Base-by-base conservation (phyloP, 2,888 invertebrate species). In the Disparrhopalites patrizii region DNA sequence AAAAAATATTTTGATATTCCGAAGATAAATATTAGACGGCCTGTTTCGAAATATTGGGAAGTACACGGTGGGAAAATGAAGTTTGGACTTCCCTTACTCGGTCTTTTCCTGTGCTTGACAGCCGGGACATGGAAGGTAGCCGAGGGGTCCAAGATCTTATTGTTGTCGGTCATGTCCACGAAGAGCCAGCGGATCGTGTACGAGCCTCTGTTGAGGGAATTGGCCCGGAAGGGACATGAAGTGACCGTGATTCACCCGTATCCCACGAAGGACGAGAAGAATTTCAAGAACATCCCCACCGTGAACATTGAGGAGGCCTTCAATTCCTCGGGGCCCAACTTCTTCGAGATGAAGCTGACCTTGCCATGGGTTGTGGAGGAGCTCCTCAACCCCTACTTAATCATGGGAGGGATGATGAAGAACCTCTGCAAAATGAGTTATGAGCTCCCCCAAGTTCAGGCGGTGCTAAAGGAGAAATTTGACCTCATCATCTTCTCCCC, bases 181-280 rank as follows among this genome's bases (percentile, higher is more conserved):
- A 15, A 7, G 30, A 52, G 52, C 25, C 52, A 52, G 5, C 18
- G 30, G 30, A 52, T 28, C 18, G 30, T 23, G 18, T 52, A 52
- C n/a, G 52, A 52, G 28, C 52, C 52, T 15, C 23, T 52, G 15
- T 30, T 52, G 18, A 27, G 52, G 13, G 52, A 52, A 18, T 18
- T 52, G 25, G 52, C 52, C 2, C 5, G 30, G 25, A 27, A 30
- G 30, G 52, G 52, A 28, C 52, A 52, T 30, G 52, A 52, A 3
- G 52, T 52, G 28, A 52, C 52, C 4, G 28, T 15, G 15, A 3
- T 52, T 5, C 80, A 82, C 3, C 79, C 80, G 1, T 31, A 28
- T 7, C 13, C n/a, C 13, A 20, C n/a, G 5, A 43, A 36, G 23
- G 30, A 58, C 2, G 27, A 23, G 2, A 65, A 36, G 36, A 66